A percentile compares a stretch with the other conserved stretches of the same genome.
Conservation (phyloP, 2,113 vertebrate species). For the Cephalopterus ornatus region DNA sequence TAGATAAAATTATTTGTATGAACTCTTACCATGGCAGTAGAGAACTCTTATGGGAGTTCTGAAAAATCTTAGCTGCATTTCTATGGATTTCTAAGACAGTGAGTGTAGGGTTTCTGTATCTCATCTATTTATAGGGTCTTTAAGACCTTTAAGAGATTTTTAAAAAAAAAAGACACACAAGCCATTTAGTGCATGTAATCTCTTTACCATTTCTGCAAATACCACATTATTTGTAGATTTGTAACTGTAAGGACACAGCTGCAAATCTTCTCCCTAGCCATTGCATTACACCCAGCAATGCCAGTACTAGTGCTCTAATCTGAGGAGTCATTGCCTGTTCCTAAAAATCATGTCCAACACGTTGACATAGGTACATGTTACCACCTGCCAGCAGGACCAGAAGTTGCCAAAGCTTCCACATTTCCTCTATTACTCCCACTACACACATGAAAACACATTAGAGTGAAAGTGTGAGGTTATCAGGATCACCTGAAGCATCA, state of each 20-base stretch:
- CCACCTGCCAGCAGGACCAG: background rate
- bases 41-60: background rate
- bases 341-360: background rate
- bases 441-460: background rate
- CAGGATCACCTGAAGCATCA: background rate
- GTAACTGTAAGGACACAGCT: background rate
- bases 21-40: background rate
- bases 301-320: background rate
- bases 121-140: background rate
- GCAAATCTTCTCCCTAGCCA: background rate
- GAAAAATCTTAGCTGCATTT: background rate
- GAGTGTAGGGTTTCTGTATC: background rate
- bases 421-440: background rate
- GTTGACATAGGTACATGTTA: background rate
- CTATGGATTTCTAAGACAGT: background rate
- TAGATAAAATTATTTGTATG: background rate
- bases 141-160: background rate
- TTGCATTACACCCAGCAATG: background rate
- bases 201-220: slow-evolving; percentile 1
- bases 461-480: background rate
- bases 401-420: background rate
- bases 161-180: background rate
- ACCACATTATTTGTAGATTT: background rate
- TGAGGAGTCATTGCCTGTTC: background rate
- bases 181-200: background rate